phyloP scores from a whole-genome alignment of 2,888 invertebrate species.

The Conchocele bisecta region DNA sequence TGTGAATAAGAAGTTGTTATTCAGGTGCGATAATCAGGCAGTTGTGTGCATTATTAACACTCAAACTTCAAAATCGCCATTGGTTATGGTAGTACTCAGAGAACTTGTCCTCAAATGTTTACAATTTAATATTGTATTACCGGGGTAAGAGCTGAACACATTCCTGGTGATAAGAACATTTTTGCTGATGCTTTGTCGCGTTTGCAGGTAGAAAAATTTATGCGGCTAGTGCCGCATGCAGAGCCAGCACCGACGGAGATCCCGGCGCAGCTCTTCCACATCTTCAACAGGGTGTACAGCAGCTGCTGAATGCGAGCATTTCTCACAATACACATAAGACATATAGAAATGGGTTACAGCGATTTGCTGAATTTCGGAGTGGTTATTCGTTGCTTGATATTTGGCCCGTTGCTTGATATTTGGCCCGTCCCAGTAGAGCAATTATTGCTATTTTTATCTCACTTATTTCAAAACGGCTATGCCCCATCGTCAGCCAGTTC shows the following conservation, averaged over 20 bases:
- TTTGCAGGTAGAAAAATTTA: too few relatives aligned
- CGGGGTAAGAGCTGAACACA: too few relatives aligned
- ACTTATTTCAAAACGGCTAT: background rate
- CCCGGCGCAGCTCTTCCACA: background rate
- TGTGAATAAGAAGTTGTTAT: conserved; percentile 8
- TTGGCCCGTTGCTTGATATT: too few relatives aligned
- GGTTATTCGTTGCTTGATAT: background rate
- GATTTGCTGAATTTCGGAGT: background rate
- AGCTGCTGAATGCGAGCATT: background rate
- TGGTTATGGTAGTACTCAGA: conserved; percentile 22
- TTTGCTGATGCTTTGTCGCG: conserved; percentile 27
- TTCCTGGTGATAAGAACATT: conserved; percentile 11
- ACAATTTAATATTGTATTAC: conserved; percentile 6
- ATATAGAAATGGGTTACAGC: background rate
- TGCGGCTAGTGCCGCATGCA: too few relatives aligned
- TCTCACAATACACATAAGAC: background rate
- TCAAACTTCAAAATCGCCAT: conserved; percentile 4
- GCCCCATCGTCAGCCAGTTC: background rate
- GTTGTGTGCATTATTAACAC: conserved; percentile 26
- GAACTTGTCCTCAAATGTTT: conserved; percentile 10
- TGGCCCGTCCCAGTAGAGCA: conserved; percentile 11
- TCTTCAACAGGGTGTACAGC: background rate
- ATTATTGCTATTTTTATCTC: too few relatives aligned
- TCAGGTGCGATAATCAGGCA: conserved; percentile 28
- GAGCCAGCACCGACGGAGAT: background rate